Base-by-base conservation (phyloP, 35 echinoderm and acorn worm species). In the Acanthaster planci region DNA sequence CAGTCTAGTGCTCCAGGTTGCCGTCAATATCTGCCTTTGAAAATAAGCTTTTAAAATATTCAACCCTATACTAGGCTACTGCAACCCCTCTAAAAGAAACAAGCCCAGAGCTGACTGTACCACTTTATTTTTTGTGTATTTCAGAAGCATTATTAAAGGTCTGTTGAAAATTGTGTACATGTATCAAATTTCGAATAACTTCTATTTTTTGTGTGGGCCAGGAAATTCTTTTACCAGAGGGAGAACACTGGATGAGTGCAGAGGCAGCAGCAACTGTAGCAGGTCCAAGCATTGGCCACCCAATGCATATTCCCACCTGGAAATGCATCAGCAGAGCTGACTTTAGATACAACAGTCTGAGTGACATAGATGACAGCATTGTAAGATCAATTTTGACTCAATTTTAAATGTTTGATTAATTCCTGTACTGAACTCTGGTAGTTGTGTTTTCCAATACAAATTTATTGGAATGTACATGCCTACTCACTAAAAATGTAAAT, bases 271-370 rank as follows among this genome's bases (percentile, higher is more conserved):
- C n/a, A n/a, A n/a, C 76, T 6, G 52, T 86, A 12, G 42, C 64
- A 12, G 64, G 64, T 1, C 64, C 64, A 21, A 72, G 64, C 64
- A 72, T 3, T 35, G 23, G 64, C 34, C 64, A 10, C 29, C 64
- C 64, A 72, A 14, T 34, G 26, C 64, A 72, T 59, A 82, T 97
- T 3, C 84, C 90, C 7, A 67, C 95, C 0, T 93, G 95, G 95
- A 67, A 37, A 21, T 40, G 22, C 51, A 23, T 93, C 55, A 97
- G 81, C 58, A 87, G 42, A 56, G 95, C 88, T 52, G 95, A 97
- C 60, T 97, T 97, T 84, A 83, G 91, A 83, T 72, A 93, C 50
- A 97, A 97, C 75, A 75, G 64, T 38, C 40, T 97, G 36, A 85
- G 40, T 23, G 81, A 78, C 30, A 88, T 97, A 31, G 95, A 97